phyloP scores from a whole-genome alignment of 2,797 vertebrate genomes.

The Acanthurus tractus region DNA sequence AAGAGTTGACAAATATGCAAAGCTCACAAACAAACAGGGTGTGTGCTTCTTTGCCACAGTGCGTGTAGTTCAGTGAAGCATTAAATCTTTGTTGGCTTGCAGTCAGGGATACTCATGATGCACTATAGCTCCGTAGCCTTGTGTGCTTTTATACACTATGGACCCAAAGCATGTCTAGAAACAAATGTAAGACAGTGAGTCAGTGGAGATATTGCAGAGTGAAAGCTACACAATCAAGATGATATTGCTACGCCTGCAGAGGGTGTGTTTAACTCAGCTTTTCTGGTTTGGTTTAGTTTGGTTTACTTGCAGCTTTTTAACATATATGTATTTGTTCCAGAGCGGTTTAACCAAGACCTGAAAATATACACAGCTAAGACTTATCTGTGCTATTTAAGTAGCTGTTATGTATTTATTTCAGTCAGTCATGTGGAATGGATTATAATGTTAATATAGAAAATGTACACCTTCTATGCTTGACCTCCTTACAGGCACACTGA shows the following conservation, averaged over 20 bases:
- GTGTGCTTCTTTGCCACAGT: slow-evolving; percentile 5
- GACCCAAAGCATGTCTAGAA: background rate
- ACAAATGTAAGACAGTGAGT: background rate
- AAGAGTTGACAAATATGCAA: slow-evolving; percentile 26
- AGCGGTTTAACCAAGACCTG: too few species aligned
- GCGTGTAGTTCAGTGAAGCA: slow-evolving; percentile 9
- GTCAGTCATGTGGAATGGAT: background rate
- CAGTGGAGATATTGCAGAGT: background rate
- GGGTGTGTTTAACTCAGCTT: background rate
- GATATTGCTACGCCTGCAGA: too few species aligned
- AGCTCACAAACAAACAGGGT: slow-evolving; percentile 26
- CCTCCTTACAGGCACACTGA: background rate
- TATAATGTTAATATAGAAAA: background rate
- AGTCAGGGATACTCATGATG: background rate
- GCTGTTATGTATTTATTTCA: background rate
- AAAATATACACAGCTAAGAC: background rate
- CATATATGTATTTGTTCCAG: too few species aligned
- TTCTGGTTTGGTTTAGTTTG: background rate
- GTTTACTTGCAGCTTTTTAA: background rate
- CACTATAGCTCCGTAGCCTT: background rate
- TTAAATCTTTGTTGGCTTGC: slow-evolving; percentile 21
- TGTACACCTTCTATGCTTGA: background rate
- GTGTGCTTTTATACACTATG: background rate
- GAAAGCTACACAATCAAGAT: background rate
- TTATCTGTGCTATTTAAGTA: background rate